phyloP scores from a whole-genome alignment of 1,140 invertebrate species.

The Macrobrachium nipponense region DNA sequence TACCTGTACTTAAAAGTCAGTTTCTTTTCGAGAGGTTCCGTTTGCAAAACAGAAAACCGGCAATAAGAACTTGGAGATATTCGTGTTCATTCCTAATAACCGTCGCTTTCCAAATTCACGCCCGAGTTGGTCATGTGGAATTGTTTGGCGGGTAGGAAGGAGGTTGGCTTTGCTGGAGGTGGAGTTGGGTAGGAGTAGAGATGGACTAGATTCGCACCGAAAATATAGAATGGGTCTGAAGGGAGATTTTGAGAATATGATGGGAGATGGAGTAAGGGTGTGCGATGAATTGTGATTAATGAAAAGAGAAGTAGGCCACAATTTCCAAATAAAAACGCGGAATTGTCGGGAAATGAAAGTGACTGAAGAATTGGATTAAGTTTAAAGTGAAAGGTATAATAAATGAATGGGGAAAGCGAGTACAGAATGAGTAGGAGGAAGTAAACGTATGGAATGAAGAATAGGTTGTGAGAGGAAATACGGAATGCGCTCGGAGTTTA shows the following conservation, averaged over 20 bases:
- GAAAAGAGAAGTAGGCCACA: neutral
- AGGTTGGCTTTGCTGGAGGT: neutral
- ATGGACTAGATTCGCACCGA: neutral
- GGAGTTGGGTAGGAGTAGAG: neutral
- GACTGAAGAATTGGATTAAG: neutral
- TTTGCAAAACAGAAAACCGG: too few relatives aligned
- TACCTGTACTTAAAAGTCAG: too few relatives aligned
- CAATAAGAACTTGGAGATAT: too few relatives aligned
- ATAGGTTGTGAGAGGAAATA: neutral
- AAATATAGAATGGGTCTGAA: neutral
- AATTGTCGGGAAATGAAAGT: neutral
- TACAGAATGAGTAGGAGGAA: too few relatives aligned
- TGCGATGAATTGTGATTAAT: neutral
- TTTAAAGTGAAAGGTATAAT: neutral
- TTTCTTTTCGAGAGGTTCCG: too few relatives aligned
- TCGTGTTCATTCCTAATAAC: too few relatives aligned
- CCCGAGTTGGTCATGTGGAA: too few relatives aligned
- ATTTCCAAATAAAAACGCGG: neutral
- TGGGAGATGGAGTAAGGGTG: neutral
- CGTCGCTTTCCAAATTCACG: too few relatives aligned
- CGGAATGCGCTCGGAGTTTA: neutral
- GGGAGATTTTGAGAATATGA: neutral
- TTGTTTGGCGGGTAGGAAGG: too few relatives aligned
- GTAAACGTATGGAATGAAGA: neutral
- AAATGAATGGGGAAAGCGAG: neutral